Evolutionary conservation across 2,888 invertebrate genomes (phyloP).

Genomic region (Ommatoiulus sabulosus): DNA sequence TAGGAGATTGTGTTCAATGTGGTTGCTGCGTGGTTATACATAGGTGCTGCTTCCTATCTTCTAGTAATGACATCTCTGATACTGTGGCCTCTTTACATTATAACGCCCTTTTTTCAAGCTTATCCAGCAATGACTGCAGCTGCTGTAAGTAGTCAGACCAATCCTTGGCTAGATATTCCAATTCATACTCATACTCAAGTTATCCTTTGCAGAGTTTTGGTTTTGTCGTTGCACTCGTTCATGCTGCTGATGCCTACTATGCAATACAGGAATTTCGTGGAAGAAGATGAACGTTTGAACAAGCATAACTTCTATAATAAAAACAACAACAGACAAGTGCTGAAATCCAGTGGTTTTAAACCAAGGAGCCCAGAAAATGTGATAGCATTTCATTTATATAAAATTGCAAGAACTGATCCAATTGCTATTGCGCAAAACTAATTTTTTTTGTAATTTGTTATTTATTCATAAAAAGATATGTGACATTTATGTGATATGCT

Average conservation of each 20-base stretch:
- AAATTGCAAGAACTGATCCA: too few species aligned
- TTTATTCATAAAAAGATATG: not conserved
- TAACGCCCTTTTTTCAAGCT: constrained; percentile 81
- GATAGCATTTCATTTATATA: too few species aligned
- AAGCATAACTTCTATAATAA: too few species aligned
- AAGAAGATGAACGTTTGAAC: not conserved
- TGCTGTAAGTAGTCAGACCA: constrained; percentile 76
- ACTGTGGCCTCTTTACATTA: constrained; percentile 80
- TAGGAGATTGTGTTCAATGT: constrained; percentile 86
- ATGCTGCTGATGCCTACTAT: constrained; percentile 83
- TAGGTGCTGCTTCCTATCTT: constrained; percentile 83
- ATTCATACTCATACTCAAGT: not conserved
- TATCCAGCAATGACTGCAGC: constrained; percentile 91
- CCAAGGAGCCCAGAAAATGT: too few species aligned
- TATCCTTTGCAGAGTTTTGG: constrained; percentile 80
- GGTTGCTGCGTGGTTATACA: constrained; percentile 81
- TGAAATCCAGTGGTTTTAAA: too few species aligned
- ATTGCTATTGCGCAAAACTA: too few species aligned
- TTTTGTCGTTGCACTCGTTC: constrained; percentile 78
- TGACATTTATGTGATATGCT: not conserved
- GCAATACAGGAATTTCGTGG: constrained; percentile 66
- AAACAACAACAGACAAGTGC: too few species aligned
- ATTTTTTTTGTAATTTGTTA: not conserved
- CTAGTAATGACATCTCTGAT: constrained; percentile 82
- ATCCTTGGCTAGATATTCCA: not conserved